Evolutionary conservation across 1,140 invertebrate genomes (phyloP), one percentile per base, ranked within the genome.

Genomic region (Acromyrmex echinatior): DNA sequence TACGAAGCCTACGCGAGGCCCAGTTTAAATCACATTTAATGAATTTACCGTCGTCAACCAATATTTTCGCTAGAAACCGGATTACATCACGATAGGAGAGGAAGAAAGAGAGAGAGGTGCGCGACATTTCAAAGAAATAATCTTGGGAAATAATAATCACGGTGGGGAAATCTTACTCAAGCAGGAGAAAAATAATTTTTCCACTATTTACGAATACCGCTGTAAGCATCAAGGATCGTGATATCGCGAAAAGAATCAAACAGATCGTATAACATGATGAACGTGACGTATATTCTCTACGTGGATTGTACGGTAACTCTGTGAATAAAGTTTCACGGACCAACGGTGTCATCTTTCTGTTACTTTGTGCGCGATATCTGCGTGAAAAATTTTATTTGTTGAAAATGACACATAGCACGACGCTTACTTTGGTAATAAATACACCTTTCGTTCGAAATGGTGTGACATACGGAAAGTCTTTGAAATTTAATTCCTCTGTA

Each of bases 401-500:
- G 80, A n/a, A 76, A 74, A 76, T 74, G 25, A 58, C 51, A 45
- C 18, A 45, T 18, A 18, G 16, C 39, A 45, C 45, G 18, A n/a
- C 56, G 71, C 21, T 82, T 74, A 74, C 80, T 84, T 84, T 84
- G 80, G 56, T 84, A 76, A 84, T 84, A 84, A 84, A 84, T 84
- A 84, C 58, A 82, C 80, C 39, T 60, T 71, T 81, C 51, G 53
- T 25, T 82, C 70, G 21, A 74, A 82, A 82, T 49, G 28, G 25
- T 31, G 21, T n/a, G 39, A 25, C 35, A 21, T 10, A 12, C 39
- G 14, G 9, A n/a, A 51, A 18, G 45, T 84, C 70, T 84, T 74
- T 84, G 80, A 84, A 84, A 84, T 21, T 86, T 89, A 81, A 84
- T 84, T 84, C 80, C 70, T 21, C 12, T 51, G 7, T 39, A 60